phyloP scores from a whole-genome alignment of 2,888 invertebrate species.

The Monoplex corrugatus region DNA sequence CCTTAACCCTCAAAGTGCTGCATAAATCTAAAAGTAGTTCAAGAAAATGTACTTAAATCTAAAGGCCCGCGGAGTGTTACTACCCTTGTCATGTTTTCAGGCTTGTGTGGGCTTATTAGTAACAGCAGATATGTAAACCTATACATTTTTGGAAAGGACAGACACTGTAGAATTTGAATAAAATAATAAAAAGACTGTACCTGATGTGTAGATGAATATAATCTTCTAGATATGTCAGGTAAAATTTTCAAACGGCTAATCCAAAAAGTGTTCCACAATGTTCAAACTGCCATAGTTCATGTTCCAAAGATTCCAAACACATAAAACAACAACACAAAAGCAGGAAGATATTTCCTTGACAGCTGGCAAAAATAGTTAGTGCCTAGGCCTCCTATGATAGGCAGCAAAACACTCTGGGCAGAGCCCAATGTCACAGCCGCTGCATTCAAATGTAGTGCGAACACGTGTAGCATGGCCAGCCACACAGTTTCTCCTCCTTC shows the following conservation, averaged over 20 bases:
- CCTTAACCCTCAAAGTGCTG: background rate
- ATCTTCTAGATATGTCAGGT: too few relatives aligned
- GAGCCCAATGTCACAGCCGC: conserved; percentile 11
- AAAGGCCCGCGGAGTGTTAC: background rate
- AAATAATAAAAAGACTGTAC: background rate
- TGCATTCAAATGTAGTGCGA: background rate
- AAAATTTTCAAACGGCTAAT: background rate
- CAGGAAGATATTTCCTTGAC: background rate
- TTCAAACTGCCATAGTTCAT: background rate
- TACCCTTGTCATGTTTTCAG: background rate
- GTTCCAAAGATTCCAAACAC: background rate
- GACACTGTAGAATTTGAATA: background rate
- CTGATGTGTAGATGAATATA: background rate
- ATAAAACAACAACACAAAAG: background rate
- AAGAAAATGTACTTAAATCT: background rate
- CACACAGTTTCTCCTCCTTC: conserved; percentile 9
- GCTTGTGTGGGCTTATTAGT: background rate
- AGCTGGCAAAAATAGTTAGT: background rate
- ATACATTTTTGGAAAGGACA: conserved; percentile 4
- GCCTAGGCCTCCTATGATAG: conserved; percentile 10
- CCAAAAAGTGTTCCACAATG: background rate
- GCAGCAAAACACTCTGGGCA: conserved; percentile 18
- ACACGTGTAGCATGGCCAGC: conserved; percentile 5
- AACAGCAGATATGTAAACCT: background rate
- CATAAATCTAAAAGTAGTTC: background rate